Evolutionary conservation across 1,140 invertebrate genomes (phyloP).

Genomic region (Manduca sexta): DNA sequence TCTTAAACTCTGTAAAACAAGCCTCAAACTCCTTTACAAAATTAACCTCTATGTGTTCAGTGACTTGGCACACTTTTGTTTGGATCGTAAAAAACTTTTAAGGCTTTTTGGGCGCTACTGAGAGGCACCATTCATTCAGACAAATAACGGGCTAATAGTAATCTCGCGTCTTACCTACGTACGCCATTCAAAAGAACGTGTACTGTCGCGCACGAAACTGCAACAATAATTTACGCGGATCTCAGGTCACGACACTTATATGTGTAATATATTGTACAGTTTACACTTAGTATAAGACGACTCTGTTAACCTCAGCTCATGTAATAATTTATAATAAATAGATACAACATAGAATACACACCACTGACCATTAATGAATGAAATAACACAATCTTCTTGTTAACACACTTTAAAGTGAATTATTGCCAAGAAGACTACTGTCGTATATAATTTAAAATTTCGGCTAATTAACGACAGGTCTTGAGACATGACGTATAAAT

Average conservation of each 20-base stretch:
- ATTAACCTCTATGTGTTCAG: slow-evolving; percentile 2
- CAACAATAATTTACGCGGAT: neutral
- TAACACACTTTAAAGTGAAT: too few species aligned
- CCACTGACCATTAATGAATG: too few species aligned
- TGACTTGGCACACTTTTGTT: slow-evolving; percentile 19
- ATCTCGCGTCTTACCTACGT: slow-evolving; percentile 51
- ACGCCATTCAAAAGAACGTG: slow-evolving; percentile 53
- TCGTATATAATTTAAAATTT: too few species aligned
- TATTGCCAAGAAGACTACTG: too few species aligned
- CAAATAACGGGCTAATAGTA: slow-evolving; percentile 67
- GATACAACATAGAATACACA: too few species aligned
- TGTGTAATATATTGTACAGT: too few species aligned
- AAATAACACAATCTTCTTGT: too few species aligned
- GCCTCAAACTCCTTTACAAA: slow-evolving; percentile 10
- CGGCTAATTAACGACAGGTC: slow-evolving; percentile 12
- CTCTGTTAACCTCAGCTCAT: too few species aligned
- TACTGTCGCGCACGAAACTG: slow-evolving; percentile 27
- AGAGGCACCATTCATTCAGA: slow-evolving; percentile 62
- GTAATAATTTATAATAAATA: too few species aligned
- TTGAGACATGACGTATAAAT: slow-evolving; percentile 11
- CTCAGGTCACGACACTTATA: too few species aligned
- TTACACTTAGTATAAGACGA: too few species aligned
- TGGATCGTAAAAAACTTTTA: slow-evolving; percentile 20
- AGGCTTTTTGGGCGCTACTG: slow-evolving; percentile 35
- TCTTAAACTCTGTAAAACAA: slow-evolving; percentile 34